Evolutionary conservation across 30 jellyfish, hydroid and myxozoan species (phyloP).

Genomic region (Rhopilema esculentum): DNA sequence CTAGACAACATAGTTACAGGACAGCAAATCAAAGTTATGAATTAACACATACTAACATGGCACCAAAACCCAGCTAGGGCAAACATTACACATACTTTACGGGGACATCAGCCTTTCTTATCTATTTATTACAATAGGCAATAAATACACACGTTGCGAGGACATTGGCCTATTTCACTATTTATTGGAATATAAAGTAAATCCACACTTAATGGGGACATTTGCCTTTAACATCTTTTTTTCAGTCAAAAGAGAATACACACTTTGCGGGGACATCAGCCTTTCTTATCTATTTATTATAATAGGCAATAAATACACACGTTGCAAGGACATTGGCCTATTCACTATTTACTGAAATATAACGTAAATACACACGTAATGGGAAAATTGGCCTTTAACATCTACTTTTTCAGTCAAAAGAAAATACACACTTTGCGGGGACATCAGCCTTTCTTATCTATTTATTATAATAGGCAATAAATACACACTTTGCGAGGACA

Average conservation of each 20-base stretch:
- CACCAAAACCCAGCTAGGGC: conserved; percentile 49
- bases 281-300: background rate
- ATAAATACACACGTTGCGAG: background rate
- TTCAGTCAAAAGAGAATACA: background rate
- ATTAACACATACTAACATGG: conserved; percentile 26
- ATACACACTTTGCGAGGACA: background rate
- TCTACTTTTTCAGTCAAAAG: background rate
- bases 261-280: background rate
- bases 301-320: background rate
- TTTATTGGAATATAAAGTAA: background rate
- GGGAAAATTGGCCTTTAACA: background rate
- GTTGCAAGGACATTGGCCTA: background rate
- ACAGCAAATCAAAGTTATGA: conserved; percentile 35
- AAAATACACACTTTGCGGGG: background rate
- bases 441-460: background rate
- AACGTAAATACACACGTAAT: background rate
- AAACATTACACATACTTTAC: conserved; percentile 9
- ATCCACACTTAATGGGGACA: background rate
- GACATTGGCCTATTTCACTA: background rate
- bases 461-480: background rate
- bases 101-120: background rate
- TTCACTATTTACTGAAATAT: background rate
- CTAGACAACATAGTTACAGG: conserved; percentile 40
- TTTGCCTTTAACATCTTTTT: background rate
- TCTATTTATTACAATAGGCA: background rate